Percentiles rank a stretch among this genome's conserved stretches.
phyloP scores from a whole-genome alignment of 2,888 invertebrate genomes.

The Plutella xylostella region DNA sequence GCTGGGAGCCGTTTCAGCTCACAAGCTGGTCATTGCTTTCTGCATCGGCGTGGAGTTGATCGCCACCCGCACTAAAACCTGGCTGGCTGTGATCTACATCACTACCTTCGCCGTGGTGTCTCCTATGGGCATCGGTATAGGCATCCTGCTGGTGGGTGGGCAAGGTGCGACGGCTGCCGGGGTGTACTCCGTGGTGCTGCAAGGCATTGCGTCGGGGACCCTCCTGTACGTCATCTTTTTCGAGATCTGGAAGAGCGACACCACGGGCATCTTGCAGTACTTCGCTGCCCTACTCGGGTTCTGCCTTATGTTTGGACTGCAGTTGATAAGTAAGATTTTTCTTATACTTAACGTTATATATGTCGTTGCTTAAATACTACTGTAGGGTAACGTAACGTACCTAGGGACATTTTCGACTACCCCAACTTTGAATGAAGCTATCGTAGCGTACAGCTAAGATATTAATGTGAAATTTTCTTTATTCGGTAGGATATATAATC shows the following conservation, averaged over 20 bases:
- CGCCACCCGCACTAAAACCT: slow-evolving; percentile 74
- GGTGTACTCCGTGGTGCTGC: slow-evolving; percentile 74
- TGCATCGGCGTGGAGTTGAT: slow-evolving; percentile 89
- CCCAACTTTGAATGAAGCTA: too few species aligned
- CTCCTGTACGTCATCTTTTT: slow-evolving; percentile 97
- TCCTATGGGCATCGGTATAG: slow-evolving; percentile 83
- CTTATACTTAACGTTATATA: too few species aligned
- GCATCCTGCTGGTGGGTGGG: slow-evolving; percentile 73
- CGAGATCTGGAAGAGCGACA: slow-evolving; percentile 79
- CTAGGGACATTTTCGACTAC: too few species aligned
- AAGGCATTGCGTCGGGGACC: slow-evolving; percentile 93
- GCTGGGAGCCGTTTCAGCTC: slow-evolving; percentile 86
- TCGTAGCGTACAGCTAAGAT: too few species aligned
- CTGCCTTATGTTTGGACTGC: slow-evolving; percentile 77
- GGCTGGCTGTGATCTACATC: slow-evolving; percentile 75
- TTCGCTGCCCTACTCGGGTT: slow-evolving; percentile 77
- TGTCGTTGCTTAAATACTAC: too few species aligned
- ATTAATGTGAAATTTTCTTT: too few species aligned
- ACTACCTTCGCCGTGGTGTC: slow-evolving; percentile 83
- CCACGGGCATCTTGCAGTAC: slow-evolving; percentile 74
- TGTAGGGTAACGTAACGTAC: too few species aligned
- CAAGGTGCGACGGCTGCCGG: slow-evolving; percentile 69
- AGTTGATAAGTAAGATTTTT: slow-evolving; percentile 67
- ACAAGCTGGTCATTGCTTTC: slow-evolving; percentile 89
- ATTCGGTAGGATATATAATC: too few species aligned